These are phyloP conservation scores for Phoxinus dragarum DNA, from an alignment of 2,797 vertebrate genomes.

Conservation along the genomic window DNA sequence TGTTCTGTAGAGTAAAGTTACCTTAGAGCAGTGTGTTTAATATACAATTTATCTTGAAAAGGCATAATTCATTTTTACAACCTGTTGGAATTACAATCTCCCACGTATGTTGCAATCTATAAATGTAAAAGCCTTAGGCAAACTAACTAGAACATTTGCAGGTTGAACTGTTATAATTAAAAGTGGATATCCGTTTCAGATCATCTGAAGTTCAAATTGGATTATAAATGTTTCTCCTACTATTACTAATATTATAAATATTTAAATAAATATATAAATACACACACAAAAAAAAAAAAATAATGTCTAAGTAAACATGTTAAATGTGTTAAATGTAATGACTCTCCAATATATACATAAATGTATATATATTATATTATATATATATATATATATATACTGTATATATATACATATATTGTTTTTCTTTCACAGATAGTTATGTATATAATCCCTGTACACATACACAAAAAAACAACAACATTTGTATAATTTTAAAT, in stretches of 20 bases:
- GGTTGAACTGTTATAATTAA: neutral
- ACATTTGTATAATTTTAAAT: too few relatives aligned
- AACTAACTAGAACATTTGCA: neutral
- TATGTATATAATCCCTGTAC: too few relatives aligned
- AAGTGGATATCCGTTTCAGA: neutral
- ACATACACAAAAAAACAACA: too few relatives aligned
- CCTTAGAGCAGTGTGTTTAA: neutral
- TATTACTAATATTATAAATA: neutral
- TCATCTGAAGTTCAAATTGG: neutral
- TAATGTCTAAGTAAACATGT: neutral
- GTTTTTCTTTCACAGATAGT: too few relatives aligned
- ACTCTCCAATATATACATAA: too few relatives aligned
- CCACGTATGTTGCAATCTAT: neutral
- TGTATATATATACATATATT: too few relatives aligned
- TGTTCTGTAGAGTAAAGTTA: neutral
- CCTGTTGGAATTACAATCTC: conserved; percentile 1
- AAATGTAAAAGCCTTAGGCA: neutral
- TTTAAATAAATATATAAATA: neutral
- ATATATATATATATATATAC: too few relatives aligned
- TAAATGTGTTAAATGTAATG: neutral
- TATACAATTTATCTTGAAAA: neutral
- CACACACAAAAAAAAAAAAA: too few relatives aligned
- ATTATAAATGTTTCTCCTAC: neutral
- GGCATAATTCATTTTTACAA: neutral
- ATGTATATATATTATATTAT: too few relatives aligned